Evolutionary conservation across 1,140 invertebrate genomes (phyloP), one percentile per base, ranked within the genome.

Genomic region (Drosophila sp.): DNA sequence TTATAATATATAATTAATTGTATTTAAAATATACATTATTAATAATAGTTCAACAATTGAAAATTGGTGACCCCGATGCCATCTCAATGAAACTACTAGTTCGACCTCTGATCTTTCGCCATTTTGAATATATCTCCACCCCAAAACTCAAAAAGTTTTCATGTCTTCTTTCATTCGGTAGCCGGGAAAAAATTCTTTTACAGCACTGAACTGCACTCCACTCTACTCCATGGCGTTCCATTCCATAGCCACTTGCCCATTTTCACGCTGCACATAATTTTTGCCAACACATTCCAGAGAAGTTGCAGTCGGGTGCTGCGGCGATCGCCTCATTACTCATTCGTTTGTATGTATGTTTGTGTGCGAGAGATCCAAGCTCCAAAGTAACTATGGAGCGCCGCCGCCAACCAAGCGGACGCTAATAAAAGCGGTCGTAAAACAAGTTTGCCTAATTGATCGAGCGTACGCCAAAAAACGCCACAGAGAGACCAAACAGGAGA

Each of bases 361-460:
- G 3, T 27, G 23, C 10, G 44, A 50, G 56, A 55, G 44, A 44
- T 33, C 69, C 56, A 29, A 35, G 55, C 32, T 10, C 72, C 32
- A 35, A 57, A 56, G 8, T 17, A 29, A n/a, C 5, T 10, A 8
- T 66, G 83, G 83, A 86, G 83, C 83, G 83, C 83, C 83, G 85
- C 66, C 76, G 83, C 82, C 79, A 60, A 61, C 73, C 66, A 72
- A 78, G 62, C 62, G 62, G 70, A 89, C 62, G 76, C 72, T 89
- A 90, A 91, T 91, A 90, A 91, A 91, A 91, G 80, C 78, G 86
- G 82, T 91, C 86, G 90, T 91, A 91, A 91, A 91, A 91, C 90
- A 91, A 91, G 90, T 91, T 90, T 90, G 78, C 90, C 90, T 91
- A 91, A 91, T 91, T 91, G 90, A 91, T 91, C 90, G 90, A 85